phyloP scores from a whole-genome alignment of 2,113 vertebrate genomes.

The Oncorhynchus masou region DNA sequence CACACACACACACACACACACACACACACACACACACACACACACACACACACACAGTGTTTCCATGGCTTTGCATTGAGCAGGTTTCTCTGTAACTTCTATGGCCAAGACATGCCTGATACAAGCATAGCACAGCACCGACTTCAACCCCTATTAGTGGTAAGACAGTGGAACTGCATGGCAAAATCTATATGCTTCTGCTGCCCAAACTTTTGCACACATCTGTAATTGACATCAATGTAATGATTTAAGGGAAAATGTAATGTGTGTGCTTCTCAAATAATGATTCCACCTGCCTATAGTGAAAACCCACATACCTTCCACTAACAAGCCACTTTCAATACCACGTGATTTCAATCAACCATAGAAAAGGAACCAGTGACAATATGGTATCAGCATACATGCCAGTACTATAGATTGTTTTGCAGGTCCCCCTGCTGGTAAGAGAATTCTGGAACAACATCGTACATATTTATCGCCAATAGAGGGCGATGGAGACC shows the following conservation, averaged over 20 bases:
- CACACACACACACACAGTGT: background rate
- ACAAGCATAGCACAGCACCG: too few relatives aligned
- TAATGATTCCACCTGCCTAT: background rate
- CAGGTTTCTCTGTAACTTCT: background rate
- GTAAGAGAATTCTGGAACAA: background rate
- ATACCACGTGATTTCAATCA: too few relatives aligned
- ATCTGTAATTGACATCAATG: background rate
- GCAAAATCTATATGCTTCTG: background rate
- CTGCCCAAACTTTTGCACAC: background rate
- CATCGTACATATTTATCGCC: background rate
- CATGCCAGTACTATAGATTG: background rate
- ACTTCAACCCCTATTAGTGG: background rate
- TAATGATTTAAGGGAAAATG: background rate
- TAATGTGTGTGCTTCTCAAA: background rate
- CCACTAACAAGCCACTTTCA: too few relatives aligned
- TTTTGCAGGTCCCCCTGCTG: background rate
- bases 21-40: background rate
- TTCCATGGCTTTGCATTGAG: background rate
- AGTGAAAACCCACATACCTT: background rate
- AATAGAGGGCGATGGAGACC: conserved; percentile 6
- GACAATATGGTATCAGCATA: background rate
- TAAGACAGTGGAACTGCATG: background rate
- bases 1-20: background rate
- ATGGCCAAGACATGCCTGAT: background rate
- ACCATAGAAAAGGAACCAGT: background rate